Conservation (phyloP, 2,888 invertebrate species). For the Diaphora mendica region DNA sequence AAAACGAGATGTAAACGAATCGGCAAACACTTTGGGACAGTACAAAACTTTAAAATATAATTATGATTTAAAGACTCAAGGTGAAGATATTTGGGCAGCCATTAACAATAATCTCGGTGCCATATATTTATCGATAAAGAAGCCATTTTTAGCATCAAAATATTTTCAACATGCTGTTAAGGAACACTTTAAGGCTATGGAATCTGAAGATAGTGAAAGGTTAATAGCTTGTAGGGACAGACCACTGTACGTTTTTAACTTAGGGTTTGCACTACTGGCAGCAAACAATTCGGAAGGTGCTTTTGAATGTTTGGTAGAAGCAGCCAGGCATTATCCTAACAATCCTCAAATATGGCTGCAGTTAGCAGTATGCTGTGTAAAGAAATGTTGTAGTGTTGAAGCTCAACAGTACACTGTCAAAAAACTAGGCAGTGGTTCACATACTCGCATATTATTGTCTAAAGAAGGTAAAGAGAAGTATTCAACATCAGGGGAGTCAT, state of each 20-base stretch:
- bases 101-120: constrained; percentile 94
- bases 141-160: constrained; percentile 92
- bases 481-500: constrained; percentile 88
- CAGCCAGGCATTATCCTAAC: constrained; percentile 93
- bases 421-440: constrained; percentile 80
- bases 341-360: constrained; percentile 97
- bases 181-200: constrained; percentile 87
- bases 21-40: constrained; percentile 73
- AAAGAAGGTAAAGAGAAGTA: constrained; percentile 78
- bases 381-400: constrained; percentile 87
- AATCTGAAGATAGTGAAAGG: constrained; percentile 75
- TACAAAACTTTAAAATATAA: constrained; percentile 74
- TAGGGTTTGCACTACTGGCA: constrained; percentile 93
- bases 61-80: constrained; percentile 77
- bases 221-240: constrained; percentile 78
- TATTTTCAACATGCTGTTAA: constrained; percentile 93
- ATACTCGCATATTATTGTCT: constrained; percentile 74
- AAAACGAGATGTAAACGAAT: constrained; percentile 77
- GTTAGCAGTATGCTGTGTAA: constrained; percentile 96
- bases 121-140: constrained; percentile 92
- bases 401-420: constrained; percentile 77
- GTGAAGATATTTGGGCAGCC: constrained; percentile 84
- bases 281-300: constrained; percentile 93
- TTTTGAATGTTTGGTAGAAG: constrained; percentile 96
- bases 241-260: constrained; percentile 92